A percentile compares a stretch with the other conserved stretches of the same genome.
phyloP scores from a whole-genome alignment of 2,797 vertebrate genomes.

The Poeciliopsis presidionis region DNA sequence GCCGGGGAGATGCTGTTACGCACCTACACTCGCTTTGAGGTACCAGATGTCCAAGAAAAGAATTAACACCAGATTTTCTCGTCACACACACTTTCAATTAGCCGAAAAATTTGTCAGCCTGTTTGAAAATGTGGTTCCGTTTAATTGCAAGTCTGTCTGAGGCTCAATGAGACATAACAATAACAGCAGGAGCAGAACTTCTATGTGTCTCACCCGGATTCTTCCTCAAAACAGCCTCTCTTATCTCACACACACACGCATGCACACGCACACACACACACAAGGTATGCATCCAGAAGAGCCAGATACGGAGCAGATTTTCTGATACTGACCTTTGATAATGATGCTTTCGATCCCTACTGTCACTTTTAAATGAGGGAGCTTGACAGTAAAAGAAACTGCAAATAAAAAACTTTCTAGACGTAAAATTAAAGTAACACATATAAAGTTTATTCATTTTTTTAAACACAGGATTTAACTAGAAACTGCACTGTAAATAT shows the following conservation, averaged over 20 bases:
- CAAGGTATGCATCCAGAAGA: background rate
- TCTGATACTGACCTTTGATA: conserved; percentile 36
- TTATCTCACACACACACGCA: conserved; percentile 39
- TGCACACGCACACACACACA: conserved; percentile 1
- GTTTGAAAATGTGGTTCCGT: conserved; percentile 71
- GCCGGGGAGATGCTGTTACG: conserved; percentile 55
- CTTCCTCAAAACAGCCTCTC: conserved; percentile 51
- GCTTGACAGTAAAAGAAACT: background rate
- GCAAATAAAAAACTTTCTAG: background rate
- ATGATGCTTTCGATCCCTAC: conserved; percentile 16
- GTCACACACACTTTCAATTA: conserved; percentile 53
- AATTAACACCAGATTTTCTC: conserved; percentile 70
- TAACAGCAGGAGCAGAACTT: conserved; percentile 65
- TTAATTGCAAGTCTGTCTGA: conserved; percentile 74
- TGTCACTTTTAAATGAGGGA: conserved; percentile 7
- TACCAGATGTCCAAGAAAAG: conserved; percentile 58
- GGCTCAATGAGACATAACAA: conserved; percentile 73
- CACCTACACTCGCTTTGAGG: conserved; percentile 36
- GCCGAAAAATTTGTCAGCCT: conserved; percentile 62
- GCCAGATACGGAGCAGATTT: conserved; percentile 14
- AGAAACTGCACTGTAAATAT: conserved; percentile 1
- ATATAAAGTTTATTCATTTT: background rate
- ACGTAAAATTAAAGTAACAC: conserved; percentile 14
- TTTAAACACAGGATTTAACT: background rate
- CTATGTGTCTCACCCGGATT: conserved; percentile 51